Evolutionary conservation across 2,113 vertebrate species (phyloP).

Genomic region (Xiphophorus maculatus): DNA sequence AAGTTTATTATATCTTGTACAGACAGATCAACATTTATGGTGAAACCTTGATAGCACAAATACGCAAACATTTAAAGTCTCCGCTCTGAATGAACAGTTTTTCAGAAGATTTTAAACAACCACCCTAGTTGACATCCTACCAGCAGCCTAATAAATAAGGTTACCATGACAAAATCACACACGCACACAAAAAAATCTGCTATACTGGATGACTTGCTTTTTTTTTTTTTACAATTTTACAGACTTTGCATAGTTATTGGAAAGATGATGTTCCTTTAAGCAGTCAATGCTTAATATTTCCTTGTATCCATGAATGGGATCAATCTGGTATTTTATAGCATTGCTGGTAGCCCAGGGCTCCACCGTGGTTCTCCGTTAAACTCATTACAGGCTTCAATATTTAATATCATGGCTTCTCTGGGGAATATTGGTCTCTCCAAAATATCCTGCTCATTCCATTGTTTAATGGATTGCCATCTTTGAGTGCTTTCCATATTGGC

Average conservation of each 20-base stretch:
- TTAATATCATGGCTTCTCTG: conserved; percentile 36
- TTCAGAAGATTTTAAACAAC: background rate
- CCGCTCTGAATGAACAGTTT: background rate
- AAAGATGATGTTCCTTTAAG: conserved; percentile 17
- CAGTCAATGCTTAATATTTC: conserved; percentile 24
- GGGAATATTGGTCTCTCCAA: conserved; percentile 24
- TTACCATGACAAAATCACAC: background rate
- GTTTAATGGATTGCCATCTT: conserved; percentile 21
- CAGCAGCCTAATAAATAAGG: background rate
- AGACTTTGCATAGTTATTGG: background rate
- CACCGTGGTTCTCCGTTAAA: conserved; percentile 34
- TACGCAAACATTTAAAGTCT: background rate
- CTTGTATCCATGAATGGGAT: conserved; percentile 17
- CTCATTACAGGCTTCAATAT: conserved; percentile 46
- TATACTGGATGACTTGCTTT: background rate
- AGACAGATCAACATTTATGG: background rate
- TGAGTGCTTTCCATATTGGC: conserved; percentile 13
- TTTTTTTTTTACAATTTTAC: background rate
- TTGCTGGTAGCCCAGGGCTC: conserved; percentile 18
- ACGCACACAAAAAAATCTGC: background rate
- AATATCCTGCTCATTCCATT: conserved; percentile 14
- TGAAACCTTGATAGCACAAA: background rate
- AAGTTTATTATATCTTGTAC: background rate
- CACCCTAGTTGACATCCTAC: background rate
- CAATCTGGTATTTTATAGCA: conserved; percentile 22